Base-by-base conservation (phyloP, 1,140 invertebrate species). In the Eumaeus atala region DNA sequence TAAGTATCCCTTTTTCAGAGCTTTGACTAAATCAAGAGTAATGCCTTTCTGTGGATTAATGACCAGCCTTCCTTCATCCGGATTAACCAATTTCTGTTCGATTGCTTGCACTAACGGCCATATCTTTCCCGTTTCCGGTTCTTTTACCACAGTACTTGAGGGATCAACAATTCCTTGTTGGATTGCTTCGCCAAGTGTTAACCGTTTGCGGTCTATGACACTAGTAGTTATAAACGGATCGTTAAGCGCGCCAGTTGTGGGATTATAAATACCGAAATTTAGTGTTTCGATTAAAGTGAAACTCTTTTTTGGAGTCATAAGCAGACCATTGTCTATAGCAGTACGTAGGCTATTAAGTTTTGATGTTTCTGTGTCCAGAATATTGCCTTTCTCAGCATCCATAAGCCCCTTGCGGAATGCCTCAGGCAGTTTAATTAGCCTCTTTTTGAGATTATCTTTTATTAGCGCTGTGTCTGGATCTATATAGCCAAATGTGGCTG, bases 391-490 rank as follows among this genome's bases (percentile, higher is more conserved):
- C 51, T 96, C 94, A 12, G 93, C 91, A 80, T 98, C 96, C 87
- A 97, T 93, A 11, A 97, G 86, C 16, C 95, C 96, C 76, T 93
- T 93, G 40, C 94, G 90, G 84, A 95, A 95, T 11, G 95, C 96
- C 75, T 97, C 95, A 17, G 93, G 91, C 53, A 98, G 88, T 70
- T 95, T 95, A 8, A 96, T 90, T 54, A 97, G 82, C 70, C 93
- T 92, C 67, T 92, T 92, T 71, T 95, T 95, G 62, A 92, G 90
- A 58, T 92, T 91, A 88, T 97, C 95, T 90, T 97, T 97, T 38
- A 97, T 92, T 53, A 97, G 84, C 33, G 94, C 95, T 8, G 95
- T 95, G 77, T 96, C 92, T 0, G 95, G 92, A 88, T 98, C 95
- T 47, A 98, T 92, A 34, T 95, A 91, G 53, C 96, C 95, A 14